These are phyloP conservation scores for Cyrtonyx montezumae DNA, from an alignment of 2,113 vertebrate genomes.

Conservation along the genomic window DNA sequence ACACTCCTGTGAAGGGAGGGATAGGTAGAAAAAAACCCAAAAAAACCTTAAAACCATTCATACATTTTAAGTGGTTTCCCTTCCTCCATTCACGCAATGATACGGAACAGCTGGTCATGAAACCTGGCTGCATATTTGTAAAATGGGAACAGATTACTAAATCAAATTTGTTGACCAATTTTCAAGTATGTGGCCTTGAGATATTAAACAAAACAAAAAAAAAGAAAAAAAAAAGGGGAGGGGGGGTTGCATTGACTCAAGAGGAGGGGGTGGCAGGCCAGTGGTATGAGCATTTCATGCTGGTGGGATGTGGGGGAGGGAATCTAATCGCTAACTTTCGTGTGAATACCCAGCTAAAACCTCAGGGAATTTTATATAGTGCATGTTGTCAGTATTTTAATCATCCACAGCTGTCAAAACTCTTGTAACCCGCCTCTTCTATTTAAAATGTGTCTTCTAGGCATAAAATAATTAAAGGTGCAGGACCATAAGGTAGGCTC, in stretches of 20 bases:
- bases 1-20: slow-evolving; percentile 36
- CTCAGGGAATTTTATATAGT: slow-evolving; percentile 84
- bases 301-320: slow-evolving; percentile 54
- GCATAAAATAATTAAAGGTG: slow-evolving; percentile 93
- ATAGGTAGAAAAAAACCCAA: slow-evolving; percentile 21
- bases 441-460: slow-evolving; percentile 92
- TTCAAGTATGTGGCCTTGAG: slow-evolving; percentile 68
- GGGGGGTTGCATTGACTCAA: slow-evolving; percentile 6
- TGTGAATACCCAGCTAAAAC: slow-evolving; percentile 81
- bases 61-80: slow-evolving; percentile 33
- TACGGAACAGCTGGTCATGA: slow-evolving; percentile 72
- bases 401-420: slow-evolving; percentile 89
- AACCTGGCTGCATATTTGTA: slow-evolving; percentile 68
- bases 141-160: slow-evolving; percentile 75
- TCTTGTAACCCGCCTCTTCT: slow-evolving; percentile 89
- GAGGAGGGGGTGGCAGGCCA: slow-evolving; percentile 23
- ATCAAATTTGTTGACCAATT: slow-evolving; percentile 62
- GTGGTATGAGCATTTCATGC: slow-evolving; percentile 28
- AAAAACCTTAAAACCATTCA: slow-evolving; percentile 26
- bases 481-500: slow-evolving; percentile 80
- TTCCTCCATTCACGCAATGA: slow-evolving; percentile 45
- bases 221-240: not conserved
- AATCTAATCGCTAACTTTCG: slow-evolving; percentile 77
- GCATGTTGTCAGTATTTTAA: slow-evolving; percentile 89
- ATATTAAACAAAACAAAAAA: not conserved